These are phyloP conservation scores for Cherax quadricarinatus DNA, from an alignment of 1,140 invertebrate genomes.

Conservation along the genomic window DNA sequence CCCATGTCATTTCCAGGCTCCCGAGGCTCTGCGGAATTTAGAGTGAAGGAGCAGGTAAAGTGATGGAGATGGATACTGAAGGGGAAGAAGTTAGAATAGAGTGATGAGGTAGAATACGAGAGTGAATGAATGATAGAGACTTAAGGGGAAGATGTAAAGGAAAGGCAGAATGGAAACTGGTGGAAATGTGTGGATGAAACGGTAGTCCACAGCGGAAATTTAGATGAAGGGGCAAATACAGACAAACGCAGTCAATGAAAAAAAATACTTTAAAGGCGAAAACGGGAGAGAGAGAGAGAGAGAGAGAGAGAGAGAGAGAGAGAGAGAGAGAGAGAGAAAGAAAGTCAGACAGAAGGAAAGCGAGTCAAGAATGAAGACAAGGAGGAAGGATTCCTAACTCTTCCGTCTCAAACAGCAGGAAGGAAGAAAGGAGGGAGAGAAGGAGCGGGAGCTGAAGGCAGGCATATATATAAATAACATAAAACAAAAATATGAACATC, in stretches of 20 bases:
- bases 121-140: background rate
- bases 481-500: conserved; percentile 52
- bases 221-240: background rate
- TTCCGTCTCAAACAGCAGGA: background rate
- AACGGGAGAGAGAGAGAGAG: background rate
- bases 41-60: conserved; percentile 3
- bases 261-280: background rate
- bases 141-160: background rate
- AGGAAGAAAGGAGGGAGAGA: background rate
- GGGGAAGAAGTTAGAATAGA: conserved; percentile 23
- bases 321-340: conserved; percentile 2
- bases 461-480: conserved; percentile 32
- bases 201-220: background rate
- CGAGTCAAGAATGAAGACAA: background rate
- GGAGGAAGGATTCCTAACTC: background rate
- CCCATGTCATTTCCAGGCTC: conserved; percentile 50
- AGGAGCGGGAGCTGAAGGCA: background rate
- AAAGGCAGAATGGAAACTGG: background rate
- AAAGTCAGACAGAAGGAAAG: background rate
- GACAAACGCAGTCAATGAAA: background rate
- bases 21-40: background rate
- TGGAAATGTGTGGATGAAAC: background rate
- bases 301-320: background rate
- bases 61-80: conserved; percentile 20
- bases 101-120: conserved; percentile 1